Conservation (phyloP, 1,140 invertebrate genomes). For the Melanaphis sacchari region DNA sequence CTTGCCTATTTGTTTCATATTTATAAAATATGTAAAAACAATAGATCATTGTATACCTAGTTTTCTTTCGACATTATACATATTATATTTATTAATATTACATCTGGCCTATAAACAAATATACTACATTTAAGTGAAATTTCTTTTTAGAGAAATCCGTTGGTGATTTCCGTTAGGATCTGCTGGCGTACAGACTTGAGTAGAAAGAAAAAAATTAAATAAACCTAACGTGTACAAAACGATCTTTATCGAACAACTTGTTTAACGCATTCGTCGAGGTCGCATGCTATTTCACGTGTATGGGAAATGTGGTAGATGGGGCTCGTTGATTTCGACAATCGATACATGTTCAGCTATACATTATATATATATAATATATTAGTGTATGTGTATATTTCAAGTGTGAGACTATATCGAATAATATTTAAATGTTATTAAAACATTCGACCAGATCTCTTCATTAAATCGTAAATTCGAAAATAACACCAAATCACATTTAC, state of each 20-base stretch:
- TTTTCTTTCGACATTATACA: neutral
- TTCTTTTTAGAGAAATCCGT: slow-evolving; percentile 47
- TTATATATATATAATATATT: neutral
- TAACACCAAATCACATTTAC: slow-evolving; percentile 29
- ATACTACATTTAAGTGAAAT: slow-evolving; percentile 11
- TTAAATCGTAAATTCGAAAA: slow-evolving; percentile 51
- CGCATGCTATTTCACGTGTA: slow-evolving; percentile 48
- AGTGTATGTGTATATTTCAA: neutral
- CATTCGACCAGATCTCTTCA: slow-evolving; percentile 53
- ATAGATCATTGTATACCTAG: neutral
- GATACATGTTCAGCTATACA: slow-evolving; percentile 31
- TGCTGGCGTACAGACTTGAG: neutral
- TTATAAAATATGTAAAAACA: neutral
- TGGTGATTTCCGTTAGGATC: slow-evolving; percentile 10
- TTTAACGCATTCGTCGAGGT: slow-evolving; percentile 55
- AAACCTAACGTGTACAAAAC: slow-evolving; percentile 51
- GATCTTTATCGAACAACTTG: slow-evolving; percentile 57
- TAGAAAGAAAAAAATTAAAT: slow-evolving; percentile 51
- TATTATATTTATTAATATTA: neutral
- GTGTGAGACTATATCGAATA: slow-evolving; percentile 44
- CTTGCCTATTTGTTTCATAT: neutral
- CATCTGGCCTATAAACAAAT: neutral
- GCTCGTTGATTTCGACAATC: slow-evolving; percentile 55
- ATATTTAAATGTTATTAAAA: slow-evolving; percentile 50
- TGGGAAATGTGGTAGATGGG: slow-evolving; percentile 46